These are phyloP conservation scores for Etheostoma nigrum DNA, from an alignment of 2,797 vertebrate species.

Conservation along the genomic window DNA sequence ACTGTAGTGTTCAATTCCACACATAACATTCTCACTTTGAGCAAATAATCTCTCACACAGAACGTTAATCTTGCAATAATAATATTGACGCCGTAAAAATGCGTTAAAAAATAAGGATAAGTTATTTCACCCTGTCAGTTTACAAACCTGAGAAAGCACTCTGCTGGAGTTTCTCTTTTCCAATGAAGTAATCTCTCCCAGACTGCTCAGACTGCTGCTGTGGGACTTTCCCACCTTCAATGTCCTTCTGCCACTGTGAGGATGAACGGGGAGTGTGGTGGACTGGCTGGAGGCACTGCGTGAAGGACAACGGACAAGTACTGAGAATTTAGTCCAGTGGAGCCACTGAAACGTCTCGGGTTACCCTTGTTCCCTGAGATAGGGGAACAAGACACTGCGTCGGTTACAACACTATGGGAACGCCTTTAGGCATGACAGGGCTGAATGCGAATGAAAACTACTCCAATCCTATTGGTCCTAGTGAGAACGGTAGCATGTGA, in stretches of 20 bases:
- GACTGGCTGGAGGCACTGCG: constrained; percentile 15
- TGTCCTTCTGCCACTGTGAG: background rate
- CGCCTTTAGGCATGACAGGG: too few species aligned
- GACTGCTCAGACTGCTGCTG: constrained; percentile 81
- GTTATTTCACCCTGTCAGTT: background rate
- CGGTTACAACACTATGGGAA: too few species aligned
- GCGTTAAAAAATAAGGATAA: background rate
- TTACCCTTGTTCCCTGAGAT: too few species aligned
- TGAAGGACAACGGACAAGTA: constrained; percentile 21
- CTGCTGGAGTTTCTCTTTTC: constrained; percentile 62
- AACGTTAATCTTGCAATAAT: too few species aligned
- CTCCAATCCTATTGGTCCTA: too few species aligned
- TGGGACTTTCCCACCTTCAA: constrained; percentile 4
- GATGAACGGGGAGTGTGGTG: constrained; percentile 28
- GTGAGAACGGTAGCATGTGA: too few species aligned
- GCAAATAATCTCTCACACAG: too few species aligned
- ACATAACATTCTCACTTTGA: too few species aligned
- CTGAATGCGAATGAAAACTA: too few species aligned
- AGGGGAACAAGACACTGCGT: too few species aligned
- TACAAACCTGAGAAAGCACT: constrained; percentile 75
- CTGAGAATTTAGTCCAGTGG: background rate
- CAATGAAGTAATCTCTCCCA: constrained; percentile 52
- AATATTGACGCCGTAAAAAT: too few species aligned
- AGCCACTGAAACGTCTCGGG: background rate
- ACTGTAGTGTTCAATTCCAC: too few species aligned